Conservation (phyloP, 1,140 invertebrate species). For the Wasmannia auropunctata region DNA sequence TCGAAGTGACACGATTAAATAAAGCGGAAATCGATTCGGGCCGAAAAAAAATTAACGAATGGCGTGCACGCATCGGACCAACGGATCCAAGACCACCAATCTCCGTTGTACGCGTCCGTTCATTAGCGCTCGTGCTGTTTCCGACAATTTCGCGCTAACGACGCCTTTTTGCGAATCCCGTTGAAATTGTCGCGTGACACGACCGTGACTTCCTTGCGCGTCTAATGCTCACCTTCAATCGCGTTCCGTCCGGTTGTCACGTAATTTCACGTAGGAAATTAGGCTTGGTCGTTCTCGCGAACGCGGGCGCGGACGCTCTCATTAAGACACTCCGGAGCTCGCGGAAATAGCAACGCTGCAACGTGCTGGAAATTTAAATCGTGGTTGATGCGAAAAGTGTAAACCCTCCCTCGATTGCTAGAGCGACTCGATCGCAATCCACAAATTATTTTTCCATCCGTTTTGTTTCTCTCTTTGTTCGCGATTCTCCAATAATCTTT, state of each 20-base stretch:
- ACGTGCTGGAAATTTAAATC: conserved; percentile 75
- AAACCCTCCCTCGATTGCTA: not conserved
- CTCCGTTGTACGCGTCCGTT: conserved; percentile 24
- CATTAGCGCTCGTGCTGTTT: conserved; percentile 32
- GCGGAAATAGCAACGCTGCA: conserved; percentile 77
- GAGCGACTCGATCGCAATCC: conserved; percentile 59
- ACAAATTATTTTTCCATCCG: conserved; percentile 54
- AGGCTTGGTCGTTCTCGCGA: not conserved
- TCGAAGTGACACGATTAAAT: not conserved
- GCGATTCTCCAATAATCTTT: conserved; percentile 6
- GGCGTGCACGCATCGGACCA: conserved; percentile 10
- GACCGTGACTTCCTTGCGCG: conserved; percentile 40
- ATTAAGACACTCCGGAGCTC: conserved; percentile 74
- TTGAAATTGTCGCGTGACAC: conserved; percentile 63
- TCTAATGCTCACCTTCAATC: conserved; percentile 16
- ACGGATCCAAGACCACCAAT: conserved; percentile 15
- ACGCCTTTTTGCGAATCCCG: conserved; percentile 45
- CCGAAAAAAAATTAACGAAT: conserved; percentile 16
- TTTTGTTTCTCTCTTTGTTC: conserved; percentile 51
- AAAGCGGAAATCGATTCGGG: conserved; percentile 4
- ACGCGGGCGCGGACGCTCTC: conserved; percentile 64
- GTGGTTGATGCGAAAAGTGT: conserved; percentile 61
- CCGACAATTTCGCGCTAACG: conserved; percentile 8
- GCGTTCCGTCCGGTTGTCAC: not conserved
- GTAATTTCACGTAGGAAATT: conserved; percentile 34